phyloP scores from a whole-genome alignment of 1,140 invertebrate genomes.

The Dryas iulia region DNA sequence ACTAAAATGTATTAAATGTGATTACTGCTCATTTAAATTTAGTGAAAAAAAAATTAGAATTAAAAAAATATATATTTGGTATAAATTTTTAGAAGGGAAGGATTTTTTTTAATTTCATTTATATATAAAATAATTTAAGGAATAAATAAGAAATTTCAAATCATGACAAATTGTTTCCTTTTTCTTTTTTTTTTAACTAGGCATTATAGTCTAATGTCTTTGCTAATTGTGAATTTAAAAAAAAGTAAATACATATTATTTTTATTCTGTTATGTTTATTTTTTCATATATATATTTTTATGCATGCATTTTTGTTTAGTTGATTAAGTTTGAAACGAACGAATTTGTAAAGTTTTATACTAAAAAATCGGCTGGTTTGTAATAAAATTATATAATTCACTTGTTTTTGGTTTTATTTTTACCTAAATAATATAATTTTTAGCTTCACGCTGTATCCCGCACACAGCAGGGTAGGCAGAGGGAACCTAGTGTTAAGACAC shows the following conservation, averaged over 20 bases:
- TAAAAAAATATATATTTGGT: not conserved
- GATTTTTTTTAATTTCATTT: not conserved
- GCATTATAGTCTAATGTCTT: not conserved
- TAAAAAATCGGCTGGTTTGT: not conserved
- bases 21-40: not conserved
- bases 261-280: conserved; percentile 2
- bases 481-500: too few species aligned
- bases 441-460: too few species aligned
- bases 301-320: conserved; percentile 29
- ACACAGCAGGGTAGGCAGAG: too few species aligned
- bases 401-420: not conserved
- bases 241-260: not conserved
- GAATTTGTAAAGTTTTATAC: conserved; percentile 9
- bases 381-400: not conserved
- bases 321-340: conserved; percentile 1
- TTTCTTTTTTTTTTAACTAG: not conserved
- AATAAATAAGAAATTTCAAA: not conserved
- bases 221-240: not conserved
- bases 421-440: too few species aligned
- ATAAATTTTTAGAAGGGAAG: not conserved
- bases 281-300: not conserved
- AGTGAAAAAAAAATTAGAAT: not conserved
- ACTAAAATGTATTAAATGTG: not conserved
- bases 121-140: not conserved
- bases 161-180: not conserved